Base-by-base conservation (phyloP, 1,140 invertebrate genomes). In the Lepidurus arcticus region DNA sequence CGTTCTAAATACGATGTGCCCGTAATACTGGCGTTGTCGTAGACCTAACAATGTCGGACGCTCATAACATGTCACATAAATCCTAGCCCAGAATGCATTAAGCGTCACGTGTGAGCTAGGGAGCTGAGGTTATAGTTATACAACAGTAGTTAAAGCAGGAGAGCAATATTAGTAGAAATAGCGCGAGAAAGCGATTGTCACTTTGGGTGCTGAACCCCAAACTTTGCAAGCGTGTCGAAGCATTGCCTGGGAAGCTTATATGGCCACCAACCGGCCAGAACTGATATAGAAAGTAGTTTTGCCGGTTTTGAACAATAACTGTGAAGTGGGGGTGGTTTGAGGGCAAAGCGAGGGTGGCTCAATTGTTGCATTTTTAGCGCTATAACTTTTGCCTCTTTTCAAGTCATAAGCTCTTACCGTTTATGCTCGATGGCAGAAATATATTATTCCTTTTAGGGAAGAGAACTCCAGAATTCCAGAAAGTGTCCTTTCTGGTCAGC, bases 11-110 rank as follows among this genome's bases (percentile, higher is more conserved):
- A 65, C 53, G 53, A 21, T 65, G 16, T 65, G 53, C 53, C n/a
- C 53, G 16, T 65, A 34, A 13, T 21, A 65, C 53, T 65, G 53
- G 16, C n/a, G 53, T 65, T 65, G 16, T 65, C 53, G 13, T 65
- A 21, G 53, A 65, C 53, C 53, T 65, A 65, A 65, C 53, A 65
- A 65, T 65, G 53, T 21, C 13, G 53, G 53, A 65, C 53, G 53
- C n/a, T 65, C 53, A 65, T 65, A 65, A 65, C 53, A 65, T 65
- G 53, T 65, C 53, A 65, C 53, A 65, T 65, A 65, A 65, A 65
- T 65, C 21, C 6, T 21, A 65, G 13, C 53, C 53, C 21, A 8
- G 53, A 65, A 65, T 65, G 53, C 53, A 65, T 65, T 65, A 65
- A 65, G 53, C 6, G 9, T 21, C 53, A 65, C 53, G 53, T 65